These are phyloP conservation scores for Eristalis tenax DNA, from an alignment of 2,888 invertebrate genomes.

Conservation along the genomic window DNA sequence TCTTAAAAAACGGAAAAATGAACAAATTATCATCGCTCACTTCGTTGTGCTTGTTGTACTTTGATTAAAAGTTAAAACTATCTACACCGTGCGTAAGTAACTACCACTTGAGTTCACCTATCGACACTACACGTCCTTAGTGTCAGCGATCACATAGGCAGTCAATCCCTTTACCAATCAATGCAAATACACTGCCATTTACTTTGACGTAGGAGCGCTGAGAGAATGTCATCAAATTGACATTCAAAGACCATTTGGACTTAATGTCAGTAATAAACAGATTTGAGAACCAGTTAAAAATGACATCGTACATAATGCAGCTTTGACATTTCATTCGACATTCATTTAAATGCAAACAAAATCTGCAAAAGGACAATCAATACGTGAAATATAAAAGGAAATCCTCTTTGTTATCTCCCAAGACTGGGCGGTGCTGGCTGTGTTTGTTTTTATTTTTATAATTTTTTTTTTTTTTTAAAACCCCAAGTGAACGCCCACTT, in stretches of 20 bases:
- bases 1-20: no score
- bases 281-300: not conserved
- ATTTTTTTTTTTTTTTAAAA: slow-evolving; percentile 9
- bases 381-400: not conserved
- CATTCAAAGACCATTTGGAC: not conserved
- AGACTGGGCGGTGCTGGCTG: slow-evolving; percentile 41
- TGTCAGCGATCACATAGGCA: not conserved
- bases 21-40: no score
- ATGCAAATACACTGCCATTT: not conserved
- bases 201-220: not conserved
- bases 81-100: no score
- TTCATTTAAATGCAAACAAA: not conserved
- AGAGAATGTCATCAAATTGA: not conserved
- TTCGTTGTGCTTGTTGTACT: no score
- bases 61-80: no score
- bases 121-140: no score
- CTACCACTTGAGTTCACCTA: no score
- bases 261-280: not conserved
- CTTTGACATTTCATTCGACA: not conserved
- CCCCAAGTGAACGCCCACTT: slow-evolving; percentile 59
- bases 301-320: not conserved
- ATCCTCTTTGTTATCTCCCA: not conserved
- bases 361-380: not conserved
- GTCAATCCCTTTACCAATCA: not conserved
- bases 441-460: not conserved